A percentile compares a stretch with the other conserved stretches of the same genome.
Conservation (phyloP, 1,140 invertebrate genomes). For the Cherax quadricarinatus region DNA sequence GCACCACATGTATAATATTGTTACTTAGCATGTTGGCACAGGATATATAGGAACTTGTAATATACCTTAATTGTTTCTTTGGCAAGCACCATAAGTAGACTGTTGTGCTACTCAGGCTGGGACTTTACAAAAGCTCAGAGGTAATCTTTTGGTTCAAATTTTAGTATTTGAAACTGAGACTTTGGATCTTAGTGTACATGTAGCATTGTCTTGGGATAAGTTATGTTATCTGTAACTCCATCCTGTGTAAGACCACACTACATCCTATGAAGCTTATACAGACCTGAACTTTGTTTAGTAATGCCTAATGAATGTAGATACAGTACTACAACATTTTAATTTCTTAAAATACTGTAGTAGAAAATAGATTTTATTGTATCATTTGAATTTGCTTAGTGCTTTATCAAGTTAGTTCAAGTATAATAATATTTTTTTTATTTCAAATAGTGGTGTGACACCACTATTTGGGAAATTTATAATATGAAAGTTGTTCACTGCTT, state of each 20-base stretch:
- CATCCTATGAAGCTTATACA: not conserved
- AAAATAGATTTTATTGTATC: too few species aligned
- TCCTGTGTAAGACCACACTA: not conserved
- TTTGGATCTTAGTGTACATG: not conserved
- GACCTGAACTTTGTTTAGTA: not conserved
- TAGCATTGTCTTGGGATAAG: not conserved
- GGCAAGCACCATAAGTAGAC: not conserved
- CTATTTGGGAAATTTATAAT: too few species aligned
- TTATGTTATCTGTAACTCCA: not conserved
- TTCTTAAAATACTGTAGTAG: too few species aligned
- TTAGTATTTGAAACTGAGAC: not conserved
- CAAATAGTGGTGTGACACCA: too few species aligned
- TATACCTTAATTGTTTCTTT: not conserved
- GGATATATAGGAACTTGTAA: not conserved
- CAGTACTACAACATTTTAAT: too few species aligned
- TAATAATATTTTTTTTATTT: too few species aligned
- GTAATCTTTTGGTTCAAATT: not conserved
- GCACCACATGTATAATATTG: too few species aligned
- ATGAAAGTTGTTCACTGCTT: too few species aligned
- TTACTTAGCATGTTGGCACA: too few species aligned
- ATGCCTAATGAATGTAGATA: too few species aligned
- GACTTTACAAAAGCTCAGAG: not conserved
- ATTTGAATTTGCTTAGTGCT: too few species aligned
- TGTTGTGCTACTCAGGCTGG: not conserved
- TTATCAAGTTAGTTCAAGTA: too few species aligned